Evolutionary conservation across 2,888 invertebrate species (phyloP).

Genomic region (Patella depressa): DNA sequence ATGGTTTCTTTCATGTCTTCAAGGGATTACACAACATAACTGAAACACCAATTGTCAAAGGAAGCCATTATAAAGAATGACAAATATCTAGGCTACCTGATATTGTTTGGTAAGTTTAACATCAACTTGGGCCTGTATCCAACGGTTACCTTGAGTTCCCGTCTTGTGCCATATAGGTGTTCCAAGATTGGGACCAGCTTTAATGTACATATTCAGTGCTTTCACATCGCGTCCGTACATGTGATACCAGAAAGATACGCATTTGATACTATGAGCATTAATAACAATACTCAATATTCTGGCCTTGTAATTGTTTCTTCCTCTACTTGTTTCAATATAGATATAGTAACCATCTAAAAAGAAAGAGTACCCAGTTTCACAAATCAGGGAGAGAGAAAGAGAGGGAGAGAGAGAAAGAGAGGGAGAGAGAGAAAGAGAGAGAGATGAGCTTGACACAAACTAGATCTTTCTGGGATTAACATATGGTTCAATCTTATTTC

Average conservation of each 20-base stretch:
- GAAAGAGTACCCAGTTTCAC: conserved; percentile 9
- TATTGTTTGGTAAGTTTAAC: conserved; percentile 39
- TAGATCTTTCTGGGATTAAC: too few relatives aligned
- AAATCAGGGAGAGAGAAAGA: conserved; percentile 10
- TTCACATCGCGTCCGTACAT: conserved; percentile 66
- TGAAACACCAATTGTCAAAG: too few relatives aligned
- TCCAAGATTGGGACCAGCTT: conserved; percentile 41
- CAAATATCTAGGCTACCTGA: conserved; percentile 8
- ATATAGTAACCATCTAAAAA: conserved; percentile 59
- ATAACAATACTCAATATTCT: conserved; percentile 54
- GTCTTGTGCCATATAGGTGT: conserved; percentile 49
- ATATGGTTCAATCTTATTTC: too few relatives aligned
- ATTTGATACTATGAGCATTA: conserved; percentile 38
- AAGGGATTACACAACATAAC: too few relatives aligned
- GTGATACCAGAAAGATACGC: conserved; percentile 65
- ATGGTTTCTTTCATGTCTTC: too few relatives aligned
- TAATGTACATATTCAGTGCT: conserved; percentile 52
- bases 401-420: too few relatives aligned
- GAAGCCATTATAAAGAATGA: too few relatives aligned
- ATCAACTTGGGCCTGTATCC: conserved; percentile 49
- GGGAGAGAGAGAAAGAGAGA: too few relatives aligned
- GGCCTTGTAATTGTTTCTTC: conserved; percentile 75
- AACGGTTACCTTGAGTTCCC: conserved; percentile 50
- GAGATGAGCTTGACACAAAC: too few relatives aligned
- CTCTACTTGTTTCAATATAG: conserved; percentile 71